These are phyloP conservation scores for Lepus americanus DNA, from an alignment of 2,113 vertebrate genomes.

Conservation along the genomic window DNA sequence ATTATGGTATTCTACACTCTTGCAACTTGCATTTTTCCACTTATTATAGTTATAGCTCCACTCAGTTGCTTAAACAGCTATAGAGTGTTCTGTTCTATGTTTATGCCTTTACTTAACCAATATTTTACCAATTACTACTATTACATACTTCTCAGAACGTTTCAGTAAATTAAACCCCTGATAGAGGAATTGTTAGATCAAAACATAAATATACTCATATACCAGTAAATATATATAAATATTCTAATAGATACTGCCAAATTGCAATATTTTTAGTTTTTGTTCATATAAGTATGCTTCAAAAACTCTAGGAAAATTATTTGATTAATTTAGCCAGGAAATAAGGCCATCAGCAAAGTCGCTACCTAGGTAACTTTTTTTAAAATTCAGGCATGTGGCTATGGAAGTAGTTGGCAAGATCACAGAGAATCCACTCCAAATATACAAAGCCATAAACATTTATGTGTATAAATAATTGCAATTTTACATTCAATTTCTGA, in stretches of 20 bases:
- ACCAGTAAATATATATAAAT: background rate
- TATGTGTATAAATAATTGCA: conserved; percentile 46
- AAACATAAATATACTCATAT: background rate
- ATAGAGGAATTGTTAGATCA: background rate
- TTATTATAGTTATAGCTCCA: conserved; percentile 1
- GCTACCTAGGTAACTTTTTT: conserved; percentile 12
- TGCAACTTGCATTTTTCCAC: conserved; percentile 17
- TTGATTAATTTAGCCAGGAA: conserved; percentile 56
- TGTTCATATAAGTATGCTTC: conserved; percentile 47
- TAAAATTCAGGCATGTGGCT: conserved; percentile 32
- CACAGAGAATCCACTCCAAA: conserved; percentile 3
- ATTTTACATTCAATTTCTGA: conserved; percentile 59
- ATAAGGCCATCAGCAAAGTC: conserved; percentile 41
- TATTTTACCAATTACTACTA: conserved; percentile 7
- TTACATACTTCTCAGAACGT: background rate
- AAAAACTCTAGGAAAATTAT: conserved; percentile 53
- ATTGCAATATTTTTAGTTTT: conserved; percentile 35
- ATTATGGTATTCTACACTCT: background rate
- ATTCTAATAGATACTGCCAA: conserved; percentile 57
- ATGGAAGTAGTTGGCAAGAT: conserved; percentile 25
- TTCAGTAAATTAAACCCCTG: conserved; percentile 55
- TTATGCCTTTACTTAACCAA: conserved; percentile 42
- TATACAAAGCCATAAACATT: background rate
- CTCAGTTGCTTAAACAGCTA: conserved; percentile 61
- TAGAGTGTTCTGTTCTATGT: background rate